Conservation (phyloP, 2,797 vertebrate genomes). For the Hemitrygon akajei region DNA sequence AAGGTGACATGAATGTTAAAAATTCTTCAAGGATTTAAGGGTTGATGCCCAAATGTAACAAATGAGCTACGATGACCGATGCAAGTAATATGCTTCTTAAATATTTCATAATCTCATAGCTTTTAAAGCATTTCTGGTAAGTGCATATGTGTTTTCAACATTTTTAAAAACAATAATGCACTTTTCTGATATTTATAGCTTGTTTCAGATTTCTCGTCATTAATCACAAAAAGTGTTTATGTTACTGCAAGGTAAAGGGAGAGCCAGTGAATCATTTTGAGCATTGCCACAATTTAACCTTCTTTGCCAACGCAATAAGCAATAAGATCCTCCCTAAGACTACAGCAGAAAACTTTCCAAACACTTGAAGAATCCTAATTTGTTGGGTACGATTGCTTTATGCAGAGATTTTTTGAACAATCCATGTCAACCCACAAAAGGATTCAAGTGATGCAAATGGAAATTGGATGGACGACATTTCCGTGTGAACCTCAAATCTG, state of each 20-base stretch:
- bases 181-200: conserved; percentile 23
- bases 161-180: not conserved
- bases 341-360: not conserved
- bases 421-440: not conserved
- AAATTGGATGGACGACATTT: not conserved
- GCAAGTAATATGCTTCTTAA: not conserved
- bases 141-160: conserved; percentile 7
- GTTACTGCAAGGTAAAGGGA: not conserved
- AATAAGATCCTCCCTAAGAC: not conserved
- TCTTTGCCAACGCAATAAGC: not conserved
- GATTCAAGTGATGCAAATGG: not conserved
- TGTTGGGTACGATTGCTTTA: not conserved
- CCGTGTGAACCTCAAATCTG: not conserved
- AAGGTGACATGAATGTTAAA: conserved; percentile 11
- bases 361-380: not conserved
- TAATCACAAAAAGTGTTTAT: not conserved
- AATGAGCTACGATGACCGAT: not conserved
- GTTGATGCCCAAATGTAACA: not conserved
- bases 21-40: not conserved
- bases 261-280: not conserved
- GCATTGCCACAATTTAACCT: not conserved
- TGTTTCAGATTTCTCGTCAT: conserved; percentile 31
- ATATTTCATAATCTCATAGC: conserved; percentile 8
- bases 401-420: not conserved
- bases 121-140: conserved; percentile 27